Percentiles rank a stretch among this genome's conserved stretches.
Evolutionary conservation across 2,888 invertebrate species (phyloP).

Genomic region (Ligdia adustata): DNA sequence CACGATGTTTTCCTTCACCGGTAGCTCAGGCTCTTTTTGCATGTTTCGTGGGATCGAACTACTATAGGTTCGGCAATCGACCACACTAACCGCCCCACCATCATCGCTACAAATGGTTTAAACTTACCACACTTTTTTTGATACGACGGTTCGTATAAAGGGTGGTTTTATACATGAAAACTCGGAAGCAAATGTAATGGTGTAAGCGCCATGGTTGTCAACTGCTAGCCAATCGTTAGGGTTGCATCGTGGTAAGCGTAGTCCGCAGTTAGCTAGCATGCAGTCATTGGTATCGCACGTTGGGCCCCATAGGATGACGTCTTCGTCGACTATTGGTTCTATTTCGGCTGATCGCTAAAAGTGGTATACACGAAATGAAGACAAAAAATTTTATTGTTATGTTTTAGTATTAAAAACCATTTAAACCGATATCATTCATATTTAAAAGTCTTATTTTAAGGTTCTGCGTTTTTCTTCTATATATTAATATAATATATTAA

Average conservation of each 20-base stretch:
- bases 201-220: conserved; percentile 44
- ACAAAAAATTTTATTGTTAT: no score
- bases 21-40: no score
- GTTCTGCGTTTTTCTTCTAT: no score
- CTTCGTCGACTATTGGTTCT: conserved; percentile 30
- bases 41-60: no score
- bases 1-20: no score
- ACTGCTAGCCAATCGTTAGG: conserved; percentile 50
- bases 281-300: conserved; percentile 49
- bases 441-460: no score
- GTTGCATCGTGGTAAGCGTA: conserved; percentile 41
- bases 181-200: conserved; percentile 37
- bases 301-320: conserved; percentile 50
- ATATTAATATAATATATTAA: no score
- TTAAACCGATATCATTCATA: no score
- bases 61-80: no score
- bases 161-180: conserved; percentile 48
- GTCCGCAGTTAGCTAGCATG: conserved; percentile 38
- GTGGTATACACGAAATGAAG: background rate
- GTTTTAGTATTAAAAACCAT: no score
- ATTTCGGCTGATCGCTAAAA: conserved; percentile 26
- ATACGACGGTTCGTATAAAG: conserved; percentile 44
- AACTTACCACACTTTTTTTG: conserved; percentile 50
- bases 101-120: no score
- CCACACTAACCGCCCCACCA: no score